Evolutionary conservation across 2,113 vertebrate genomes (phyloP).

Genomic region (Poecilia latipinna): DNA sequence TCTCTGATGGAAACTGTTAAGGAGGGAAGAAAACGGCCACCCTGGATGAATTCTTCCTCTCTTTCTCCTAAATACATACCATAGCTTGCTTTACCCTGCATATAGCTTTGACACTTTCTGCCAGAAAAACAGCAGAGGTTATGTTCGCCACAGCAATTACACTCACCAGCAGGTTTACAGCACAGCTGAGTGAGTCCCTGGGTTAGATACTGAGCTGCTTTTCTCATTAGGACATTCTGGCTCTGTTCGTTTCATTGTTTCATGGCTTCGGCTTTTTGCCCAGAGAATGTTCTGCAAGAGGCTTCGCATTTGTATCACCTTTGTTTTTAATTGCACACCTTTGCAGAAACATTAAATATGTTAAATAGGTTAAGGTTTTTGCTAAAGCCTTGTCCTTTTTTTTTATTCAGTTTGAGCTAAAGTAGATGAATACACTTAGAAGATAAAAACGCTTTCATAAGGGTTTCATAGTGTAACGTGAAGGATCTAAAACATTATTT

Average conservation of each 20-base stretch:
- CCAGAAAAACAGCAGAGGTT: slow-evolving; percentile 41
- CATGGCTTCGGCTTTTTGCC: slow-evolving; percentile 51
- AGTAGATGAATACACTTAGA: not conserved
- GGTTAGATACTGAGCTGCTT: slow-evolving; percentile 43
- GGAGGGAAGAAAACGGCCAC: slow-evolving; percentile 44
- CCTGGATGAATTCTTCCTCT: slow-evolving; percentile 37
- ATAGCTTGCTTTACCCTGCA: slow-evolving; percentile 13
- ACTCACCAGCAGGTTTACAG: slow-evolving; percentile 46
- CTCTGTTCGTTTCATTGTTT: slow-evolving; percentile 55
- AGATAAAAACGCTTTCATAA: not conserved
- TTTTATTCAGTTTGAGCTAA: not conserved
- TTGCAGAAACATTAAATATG: slow-evolving; percentile 23
- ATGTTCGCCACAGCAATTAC: slow-evolving; percentile 41
- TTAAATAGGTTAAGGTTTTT: slow-evolving; percentile 6
- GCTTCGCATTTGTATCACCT: slow-evolving; percentile 39
- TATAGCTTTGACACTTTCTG: slow-evolving; percentile 17
- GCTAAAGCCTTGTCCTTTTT: slow-evolving; percentile 2
- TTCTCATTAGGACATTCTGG: slow-evolving; percentile 52
- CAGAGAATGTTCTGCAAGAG: slow-evolving; percentile 32
- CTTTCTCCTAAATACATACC: slow-evolving; percentile 23
- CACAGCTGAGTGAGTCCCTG: slow-evolving; percentile 40
- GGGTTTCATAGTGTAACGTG: no score
- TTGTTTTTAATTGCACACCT: slow-evolving; percentile 13
- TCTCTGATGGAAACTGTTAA: slow-evolving; percentile 40
- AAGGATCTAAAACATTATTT: no score